Evolutionary conservation across 2,113 vertebrate genomes (phyloP).

Genomic region (Oxygymnocypris stewartii): DNA sequence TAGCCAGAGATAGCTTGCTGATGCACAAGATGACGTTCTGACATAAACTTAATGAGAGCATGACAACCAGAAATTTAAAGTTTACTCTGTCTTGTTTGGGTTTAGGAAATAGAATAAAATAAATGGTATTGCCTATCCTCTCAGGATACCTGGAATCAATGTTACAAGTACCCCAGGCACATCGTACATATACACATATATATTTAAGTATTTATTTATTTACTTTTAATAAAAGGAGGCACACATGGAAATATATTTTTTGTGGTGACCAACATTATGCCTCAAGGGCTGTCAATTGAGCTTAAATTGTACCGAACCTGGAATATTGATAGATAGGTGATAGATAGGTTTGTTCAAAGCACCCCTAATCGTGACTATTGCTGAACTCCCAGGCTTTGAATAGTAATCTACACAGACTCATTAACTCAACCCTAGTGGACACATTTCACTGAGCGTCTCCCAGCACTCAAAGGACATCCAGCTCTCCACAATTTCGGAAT

Average conservation of each 20-base stretch:
- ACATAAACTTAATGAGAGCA: no score
- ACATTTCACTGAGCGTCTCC: neutral
- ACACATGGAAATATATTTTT: neutral
- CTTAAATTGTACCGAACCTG: neutral
- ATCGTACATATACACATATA: no score
- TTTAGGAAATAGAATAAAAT: no score
- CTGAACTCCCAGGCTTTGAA: neutral
- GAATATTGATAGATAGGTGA: neutral
- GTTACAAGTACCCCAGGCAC: no score
- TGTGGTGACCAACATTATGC: neutral
- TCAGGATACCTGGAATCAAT: no score
- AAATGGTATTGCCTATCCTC: no score
- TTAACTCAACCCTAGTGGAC: neutral
- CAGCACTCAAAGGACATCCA: slow-evolving; percentile 23
- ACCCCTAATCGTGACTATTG: neutral
- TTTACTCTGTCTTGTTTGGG: no score
- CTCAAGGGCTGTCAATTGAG: neutral
- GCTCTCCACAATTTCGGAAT: slow-evolving; percentile 22
- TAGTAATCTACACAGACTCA: slow-evolving; percentile 2
- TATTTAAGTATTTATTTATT: neutral
- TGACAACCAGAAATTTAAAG: no score
- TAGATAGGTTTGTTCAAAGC: neutral
- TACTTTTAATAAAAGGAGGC: neutral
- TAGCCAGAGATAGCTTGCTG: no score
- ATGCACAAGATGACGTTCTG: no score